A percentile compares a stretch with the other conserved stretches of the same genome.
These are phyloP conservation scores for Synodontis membranacea DNA, from an alignment of 2,113 vertebrate genomes.

Conservation along the genomic window DNA sequence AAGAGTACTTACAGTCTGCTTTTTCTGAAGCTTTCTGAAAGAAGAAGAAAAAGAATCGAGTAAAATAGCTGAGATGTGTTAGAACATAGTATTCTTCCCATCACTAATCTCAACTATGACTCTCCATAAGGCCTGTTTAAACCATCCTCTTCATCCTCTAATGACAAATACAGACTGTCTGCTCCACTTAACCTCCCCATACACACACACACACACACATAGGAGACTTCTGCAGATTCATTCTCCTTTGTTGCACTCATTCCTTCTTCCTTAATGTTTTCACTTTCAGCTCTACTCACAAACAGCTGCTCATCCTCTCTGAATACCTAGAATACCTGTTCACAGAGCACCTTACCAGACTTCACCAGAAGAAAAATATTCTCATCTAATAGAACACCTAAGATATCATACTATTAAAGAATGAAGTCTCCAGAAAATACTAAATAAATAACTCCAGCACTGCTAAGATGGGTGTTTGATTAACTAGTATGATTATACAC, in stretches of 20 bases:
- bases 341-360: neutral
- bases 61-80: constrained; percentile 24
- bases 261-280: constrained; percentile 44
- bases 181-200: constrained; percentile 43
- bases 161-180: constrained; percentile 73
- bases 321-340: constrained; percentile 68
- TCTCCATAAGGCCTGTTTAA: constrained; percentile 66
- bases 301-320: constrained; percentile 60
- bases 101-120: constrained; percentile 37
- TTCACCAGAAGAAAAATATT: neutral
- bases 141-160: constrained; percentile 59
- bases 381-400: neutral
- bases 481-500: neutral
- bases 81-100: constrained; percentile 48
- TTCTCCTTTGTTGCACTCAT: constrained; percentile 65
- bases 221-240: constrained; percentile 55
- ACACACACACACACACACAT: too few relatives aligned
- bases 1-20: neutral
- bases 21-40: neutral
- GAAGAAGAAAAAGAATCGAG: neutral
- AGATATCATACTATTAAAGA: neutral
- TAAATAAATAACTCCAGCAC: neutral
- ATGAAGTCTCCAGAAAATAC: neutral
- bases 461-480: neutral
- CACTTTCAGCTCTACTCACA: constrained; percentile 48